These are phyloP conservation scores for Diadema setosum DNA, from an alignment of 35 echinoderm and acorn worm genomes.

Conservation along the genomic window DNA sequence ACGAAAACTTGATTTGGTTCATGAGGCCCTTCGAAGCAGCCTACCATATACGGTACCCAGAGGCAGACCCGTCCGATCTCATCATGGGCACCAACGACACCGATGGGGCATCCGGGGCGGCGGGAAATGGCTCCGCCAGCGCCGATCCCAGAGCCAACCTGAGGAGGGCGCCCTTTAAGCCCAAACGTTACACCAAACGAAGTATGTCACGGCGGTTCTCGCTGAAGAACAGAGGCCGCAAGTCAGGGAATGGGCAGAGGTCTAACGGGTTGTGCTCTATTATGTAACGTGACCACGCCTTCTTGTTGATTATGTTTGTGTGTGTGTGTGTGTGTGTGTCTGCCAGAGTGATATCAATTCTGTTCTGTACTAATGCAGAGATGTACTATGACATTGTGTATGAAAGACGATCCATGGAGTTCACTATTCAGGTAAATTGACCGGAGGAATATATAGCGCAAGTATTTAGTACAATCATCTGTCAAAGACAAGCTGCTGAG, in stretches of 20 bases:
- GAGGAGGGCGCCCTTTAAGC: constrained; percentile 30
- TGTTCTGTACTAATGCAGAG: too few relatives aligned
- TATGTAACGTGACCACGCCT: neutral
- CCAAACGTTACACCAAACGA: constrained; percentile 41
- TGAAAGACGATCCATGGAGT: too few relatives aligned
- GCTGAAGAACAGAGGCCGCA: neutral
- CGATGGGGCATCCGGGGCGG: neutral
- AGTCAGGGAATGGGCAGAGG: neutral
- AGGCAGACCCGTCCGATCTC: neutral
- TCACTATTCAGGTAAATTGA: too few relatives aligned
- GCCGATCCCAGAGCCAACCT: neutral
- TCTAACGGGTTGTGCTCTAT: neutral
- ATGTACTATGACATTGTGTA: too few relatives aligned
- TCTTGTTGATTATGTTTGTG: too few relatives aligned
- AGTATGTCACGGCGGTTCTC: neutral
- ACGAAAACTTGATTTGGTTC: constrained; percentile 76
- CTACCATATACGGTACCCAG: constrained; percentile 27
- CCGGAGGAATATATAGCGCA: too few relatives aligned
- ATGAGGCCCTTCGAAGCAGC: constrained; percentile 64
- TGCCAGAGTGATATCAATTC: too few relatives aligned
- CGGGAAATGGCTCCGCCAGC: neutral
- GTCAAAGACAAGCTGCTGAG: too few relatives aligned
- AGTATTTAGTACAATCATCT: too few relatives aligned
- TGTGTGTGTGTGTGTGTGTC: too few relatives aligned
- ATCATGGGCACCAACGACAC: neutral